A percentile compares a stretch with the other conserved stretches of the same genome.
phyloP scores from a whole-genome alignment of 2,797 vertebrate genomes.

The Fundulus diaphanus region DNA sequence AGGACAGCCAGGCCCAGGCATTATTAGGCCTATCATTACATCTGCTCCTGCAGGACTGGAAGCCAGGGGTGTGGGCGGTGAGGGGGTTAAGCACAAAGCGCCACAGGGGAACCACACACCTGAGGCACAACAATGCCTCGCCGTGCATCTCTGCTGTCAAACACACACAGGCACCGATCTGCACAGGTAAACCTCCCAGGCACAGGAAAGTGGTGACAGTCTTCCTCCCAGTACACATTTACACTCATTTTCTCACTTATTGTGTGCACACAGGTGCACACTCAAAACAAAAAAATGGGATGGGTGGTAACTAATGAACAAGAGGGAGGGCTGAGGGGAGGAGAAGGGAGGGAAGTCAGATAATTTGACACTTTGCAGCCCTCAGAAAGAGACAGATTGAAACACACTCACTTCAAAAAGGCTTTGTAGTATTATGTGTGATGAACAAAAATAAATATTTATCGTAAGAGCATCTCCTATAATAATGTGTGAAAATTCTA shows the following conservation, averaged over 20 bases:
- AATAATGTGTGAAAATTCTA: background rate
- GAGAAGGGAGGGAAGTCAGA: constrained; percentile 20
- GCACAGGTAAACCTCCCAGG: constrained; percentile 29
- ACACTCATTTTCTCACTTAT: constrained; percentile 31
- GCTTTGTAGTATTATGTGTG: background rate
- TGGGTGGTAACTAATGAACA: constrained; percentile 13
- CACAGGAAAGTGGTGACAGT: constrained; percentile 19
- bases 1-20: constrained; percentile 3
- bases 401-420: background rate
- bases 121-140: constrained; percentile 45
- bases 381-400: constrained; percentile 12
- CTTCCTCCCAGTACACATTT: constrained; percentile 4
- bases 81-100: constrained; percentile 35
- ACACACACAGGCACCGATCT: constrained; percentile 33
- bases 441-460: background rate
- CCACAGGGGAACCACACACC: constrained; percentile 54
- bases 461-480: background rate
- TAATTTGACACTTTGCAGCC: constrained; percentile 27
- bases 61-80: constrained; percentile 1
- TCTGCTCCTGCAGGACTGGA: constrained; percentile 44
- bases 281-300: constrained; percentile 16
- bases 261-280: constrained; percentile 6
- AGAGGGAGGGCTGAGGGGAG: background rate
- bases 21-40: constrained; percentile 51
- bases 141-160: constrained; percentile 57